Conservation (phyloP, 2,113 vertebrate species). For the Tyto alba region DNA sequence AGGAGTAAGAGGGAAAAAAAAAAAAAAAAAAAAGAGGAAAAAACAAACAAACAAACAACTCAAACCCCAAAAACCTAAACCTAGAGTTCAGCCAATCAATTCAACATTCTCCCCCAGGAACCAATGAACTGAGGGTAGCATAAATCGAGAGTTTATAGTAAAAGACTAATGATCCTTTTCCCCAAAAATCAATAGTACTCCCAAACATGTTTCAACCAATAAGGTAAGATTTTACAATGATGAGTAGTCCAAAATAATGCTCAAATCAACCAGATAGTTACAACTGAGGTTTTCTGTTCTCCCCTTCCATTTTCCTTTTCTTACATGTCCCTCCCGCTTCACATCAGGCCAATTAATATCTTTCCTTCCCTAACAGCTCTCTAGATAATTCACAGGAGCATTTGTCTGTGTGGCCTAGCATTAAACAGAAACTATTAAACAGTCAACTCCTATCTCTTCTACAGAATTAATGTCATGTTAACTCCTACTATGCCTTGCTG, state of each 20-base stretch:
- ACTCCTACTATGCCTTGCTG: slow-evolving; percentile 21
- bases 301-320: slow-evolving; percentile 39
- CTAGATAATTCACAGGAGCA: slow-evolving; percentile 61
- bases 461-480: slow-evolving; percentile 48
- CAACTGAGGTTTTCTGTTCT: background rate
- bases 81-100: slow-evolving; percentile 2
- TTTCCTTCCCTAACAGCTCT: slow-evolving; percentile 59
- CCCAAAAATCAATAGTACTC: slow-evolving; percentile 5
- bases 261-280: slow-evolving; percentile 26
- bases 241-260: background rate
- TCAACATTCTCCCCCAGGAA: background rate
- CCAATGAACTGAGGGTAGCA: background rate
- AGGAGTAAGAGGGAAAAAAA: background rate
- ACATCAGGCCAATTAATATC: slow-evolving; percentile 64
- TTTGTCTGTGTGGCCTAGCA: slow-evolving; percentile 61
- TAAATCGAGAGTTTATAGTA: slow-evolving; percentile 46
- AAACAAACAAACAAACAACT: too few relatives aligned
- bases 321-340: slow-evolving; percentile 37
- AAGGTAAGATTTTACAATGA: slow-evolving; percentile 19
- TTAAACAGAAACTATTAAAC: slow-evolving; percentile 68
- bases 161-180: slow-evolving; percentile 19
- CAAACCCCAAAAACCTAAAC: background rate
- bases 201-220: slow-evolving; percentile 28
- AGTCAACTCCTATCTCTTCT: slow-evolving; percentile 48
- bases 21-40: too few relatives aligned